Evolutionary conservation across 2,797 vertebrate genomes (phyloP).

Genomic region (Aulostomus chinensis): DNA sequence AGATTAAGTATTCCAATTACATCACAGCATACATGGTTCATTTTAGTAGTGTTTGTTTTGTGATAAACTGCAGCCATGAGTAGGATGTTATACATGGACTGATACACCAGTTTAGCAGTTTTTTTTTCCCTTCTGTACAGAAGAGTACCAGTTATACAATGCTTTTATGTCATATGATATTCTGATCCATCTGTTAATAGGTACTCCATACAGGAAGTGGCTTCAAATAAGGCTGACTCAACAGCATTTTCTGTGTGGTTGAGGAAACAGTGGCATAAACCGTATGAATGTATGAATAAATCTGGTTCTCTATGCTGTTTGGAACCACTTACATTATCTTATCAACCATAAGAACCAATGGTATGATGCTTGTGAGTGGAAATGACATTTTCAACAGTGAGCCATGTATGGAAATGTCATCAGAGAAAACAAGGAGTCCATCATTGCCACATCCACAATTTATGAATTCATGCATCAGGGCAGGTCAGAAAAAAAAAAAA

Average conservation of each 20-base stretch:
- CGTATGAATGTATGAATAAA: slow-evolving; percentile 14
- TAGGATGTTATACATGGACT: slow-evolving; percentile 44
- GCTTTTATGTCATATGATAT: slow-evolving; percentile 54
- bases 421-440: slow-evolving; percentile 60
- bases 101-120: slow-evolving; percentile 37
- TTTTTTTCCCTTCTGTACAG: slow-evolving; percentile 21
- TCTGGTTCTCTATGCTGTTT: slow-evolving; percentile 5
- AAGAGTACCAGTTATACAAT: slow-evolving; percentile 45
- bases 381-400: slow-evolving; percentile 43
- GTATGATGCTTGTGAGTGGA: slow-evolving; percentile 9
- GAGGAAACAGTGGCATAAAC: slow-evolving; percentile 12
- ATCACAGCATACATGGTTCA: slow-evolving; percentile 28
- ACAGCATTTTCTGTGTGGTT: slow-evolving; percentile 31
- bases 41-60: slow-evolving; percentile 22
- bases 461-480: slow-evolving; percentile 57
- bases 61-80: no score
- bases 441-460: slow-evolving; percentile 66
- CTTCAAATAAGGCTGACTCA: slow-evolving; percentile 53
- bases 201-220: slow-evolving; percentile 52
- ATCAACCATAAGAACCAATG: slow-evolving; percentile 20
- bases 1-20: slow-evolving; percentile 48
- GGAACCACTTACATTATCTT: slow-evolving; percentile 4
- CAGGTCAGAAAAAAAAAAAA: slow-evolving; percentile 28
- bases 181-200: slow-evolving; percentile 56
- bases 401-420: slow-evolving; percentile 55